Base-by-base conservation (phyloP, 2,888 invertebrate genomes). In the Pycnomerus fuliginosus region DNA sequence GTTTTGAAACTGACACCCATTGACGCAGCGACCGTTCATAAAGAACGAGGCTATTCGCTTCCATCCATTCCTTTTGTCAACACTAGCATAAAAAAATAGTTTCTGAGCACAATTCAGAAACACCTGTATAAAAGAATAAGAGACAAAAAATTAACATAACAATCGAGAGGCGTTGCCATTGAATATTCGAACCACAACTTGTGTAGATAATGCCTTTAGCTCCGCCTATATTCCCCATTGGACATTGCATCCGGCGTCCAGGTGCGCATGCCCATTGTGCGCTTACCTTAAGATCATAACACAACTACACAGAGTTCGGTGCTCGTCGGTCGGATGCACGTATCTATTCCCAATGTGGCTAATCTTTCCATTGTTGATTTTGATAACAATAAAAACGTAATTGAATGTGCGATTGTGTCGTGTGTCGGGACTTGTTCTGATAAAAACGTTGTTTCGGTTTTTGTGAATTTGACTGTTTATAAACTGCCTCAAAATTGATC, bases 401-500 rank as follows among this genome's bases (percentile, higher is more conserved):
- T 34, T 38, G 23, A 45, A 28, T 33, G 45, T 38, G 45, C 25
- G 37, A 31, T 46, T 41, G 35, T 40, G 46, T 11, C 27, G 37
- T 48, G 52, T 53, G 54, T 35, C 10, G 7, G 34, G 28, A 16
- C 4, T 30, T 28, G 2, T 8, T 24, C 7, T n/a, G 8, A 12
- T 16, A 3, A 15, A 16, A 16, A 44, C 31, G 24, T 13, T 8
- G 7, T 13, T 14, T 23, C n/a, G 27, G 35, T 41, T 41, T 46
- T 40, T 36, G 37, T 17, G 67, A 68, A 65, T n/a, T 1, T 4
- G 10, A 22, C 16, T 11, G 25, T 12, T 64, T 54, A 64, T 50
- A 54, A 67, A 80, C 80, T 74, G 76, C 77, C 64, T 68, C 80
- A 83, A 74, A 76, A 80, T 84, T 84, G 85, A 85, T 79, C 84